Evolutionary conservation across 2,888 invertebrate genomes (phyloP).

Genomic region (Heliconius ismenius): DNA sequence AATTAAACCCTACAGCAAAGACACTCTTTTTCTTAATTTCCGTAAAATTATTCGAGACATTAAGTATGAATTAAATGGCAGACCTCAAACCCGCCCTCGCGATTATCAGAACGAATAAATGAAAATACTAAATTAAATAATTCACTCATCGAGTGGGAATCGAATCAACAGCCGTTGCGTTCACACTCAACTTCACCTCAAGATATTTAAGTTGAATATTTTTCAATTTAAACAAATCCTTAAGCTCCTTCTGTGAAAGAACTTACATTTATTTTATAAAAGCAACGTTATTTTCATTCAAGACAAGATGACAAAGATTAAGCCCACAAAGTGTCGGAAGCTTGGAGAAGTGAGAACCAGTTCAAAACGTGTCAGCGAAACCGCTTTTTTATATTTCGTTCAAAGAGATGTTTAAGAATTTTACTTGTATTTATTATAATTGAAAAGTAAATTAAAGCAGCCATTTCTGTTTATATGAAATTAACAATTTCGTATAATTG

Average conservation of each 20-base stretch:
- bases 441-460: background rate
- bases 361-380: slow-evolving; percentile 18
- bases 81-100: too few relatives aligned
- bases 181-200: too few relatives aligned
- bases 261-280: slow-evolving; percentile 12
- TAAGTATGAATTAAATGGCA: background rate
- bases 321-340: slow-evolving; percentile 22
- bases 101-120: background rate
- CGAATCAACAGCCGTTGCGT: background rate
- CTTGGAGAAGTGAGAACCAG: slow-evolving; percentile 20
- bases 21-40: background rate
- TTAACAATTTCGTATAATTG: slow-evolving; percentile 6
- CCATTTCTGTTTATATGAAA: background rate
- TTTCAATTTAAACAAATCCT: background rate
- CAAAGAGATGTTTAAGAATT: slow-evolving; percentile 4
- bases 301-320: slow-evolving; percentile 23
- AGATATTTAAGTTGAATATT: background rate
- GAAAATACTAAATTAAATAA: background rate
- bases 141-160: too few relatives aligned
- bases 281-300: slow-evolving; percentile 13
- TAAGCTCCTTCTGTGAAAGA: background rate
- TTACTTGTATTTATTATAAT: slow-evolving; percentile 1
- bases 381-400: slow-evolving; percentile 5
- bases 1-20: too few relatives aligned
- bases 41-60: background rate